phyloP scores from a whole-genome alignment of 2,113 vertebrate species.

The Paramisgurnus dabryanus region DNA sequence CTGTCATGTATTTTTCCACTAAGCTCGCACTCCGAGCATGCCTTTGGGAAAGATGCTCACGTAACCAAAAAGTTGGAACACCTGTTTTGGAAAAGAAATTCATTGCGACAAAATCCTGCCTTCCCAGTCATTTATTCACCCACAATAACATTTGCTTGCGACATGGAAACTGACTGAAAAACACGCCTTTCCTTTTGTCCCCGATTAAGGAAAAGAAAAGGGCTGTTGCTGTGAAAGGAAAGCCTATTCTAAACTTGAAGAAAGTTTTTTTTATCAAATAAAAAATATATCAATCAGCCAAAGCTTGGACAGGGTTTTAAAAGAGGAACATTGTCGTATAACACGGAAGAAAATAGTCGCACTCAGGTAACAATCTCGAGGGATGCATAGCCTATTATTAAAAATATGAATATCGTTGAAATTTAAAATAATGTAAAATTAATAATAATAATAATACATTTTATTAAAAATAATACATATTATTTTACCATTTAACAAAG shows the following conservation, averaged over 20 bases:
- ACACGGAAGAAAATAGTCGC: neutral
- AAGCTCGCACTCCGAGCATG: slow-evolving; percentile 72
- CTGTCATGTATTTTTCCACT: slow-evolving; percentile 85
- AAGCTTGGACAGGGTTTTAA: neutral
- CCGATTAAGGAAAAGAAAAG: slow-evolving; percentile 33
- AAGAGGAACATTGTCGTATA: neutral
- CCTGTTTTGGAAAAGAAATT: slow-evolving; percentile 70
- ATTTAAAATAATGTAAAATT: slow-evolving; percentile 58
- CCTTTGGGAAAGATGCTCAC: slow-evolving; percentile 67
- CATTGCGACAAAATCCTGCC: slow-evolving; percentile 45
- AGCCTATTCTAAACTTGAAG: neutral
- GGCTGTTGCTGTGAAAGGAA: slow-evolving; percentile 5
- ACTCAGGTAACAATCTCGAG: slow-evolving; percentile 22
- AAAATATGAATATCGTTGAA: neutral
- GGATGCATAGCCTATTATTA: neutral
- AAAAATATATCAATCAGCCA: neutral
- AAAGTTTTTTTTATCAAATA: neutral
- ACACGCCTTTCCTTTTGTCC: slow-evolving; percentile 45
- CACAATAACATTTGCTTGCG: slow-evolving; percentile 49
- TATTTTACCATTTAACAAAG: no score
- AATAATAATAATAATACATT: slow-evolving; percentile 1
- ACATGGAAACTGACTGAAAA: slow-evolving; percentile 35
- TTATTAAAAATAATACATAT: neutral
- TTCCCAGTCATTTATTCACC: slow-evolving; percentile 52
- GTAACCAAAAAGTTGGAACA: slow-evolving; percentile 60